These are phyloP conservation scores for Pedetes capensis DNA, from an alignment of 2,113 vertebrate species.

Conservation along the genomic window DNA sequence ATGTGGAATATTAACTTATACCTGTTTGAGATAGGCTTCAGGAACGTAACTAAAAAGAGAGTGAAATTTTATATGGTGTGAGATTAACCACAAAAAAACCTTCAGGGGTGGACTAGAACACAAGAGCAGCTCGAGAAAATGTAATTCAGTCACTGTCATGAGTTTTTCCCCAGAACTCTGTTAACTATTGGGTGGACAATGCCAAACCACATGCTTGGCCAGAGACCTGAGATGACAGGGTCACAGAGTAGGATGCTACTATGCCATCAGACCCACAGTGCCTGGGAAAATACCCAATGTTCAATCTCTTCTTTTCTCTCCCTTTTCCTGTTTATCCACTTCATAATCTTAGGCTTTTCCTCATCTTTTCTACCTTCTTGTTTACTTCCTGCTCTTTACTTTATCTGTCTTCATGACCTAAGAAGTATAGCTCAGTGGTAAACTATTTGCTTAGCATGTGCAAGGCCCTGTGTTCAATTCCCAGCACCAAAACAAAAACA, in stretches of 20 bases:
- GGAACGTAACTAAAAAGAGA: constrained; percentile 58
- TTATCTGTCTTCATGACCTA: neutral
- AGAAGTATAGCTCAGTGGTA: neutral
- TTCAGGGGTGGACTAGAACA: constrained; percentile 24
- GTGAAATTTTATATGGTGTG: constrained; percentile 67
- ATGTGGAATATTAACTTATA: constrained; percentile 24
- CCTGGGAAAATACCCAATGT: neutral
- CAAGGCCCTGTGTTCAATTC: neutral
- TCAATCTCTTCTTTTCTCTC: neutral
- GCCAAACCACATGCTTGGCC: constrained; percentile 37
- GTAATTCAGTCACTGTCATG: constrained; percentile 19
- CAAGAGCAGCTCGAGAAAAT: constrained; percentile 44
- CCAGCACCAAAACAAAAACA: neutral
- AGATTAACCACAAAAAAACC: constrained; percentile 66
- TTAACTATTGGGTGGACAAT: neutral
- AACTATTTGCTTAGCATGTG: neutral
- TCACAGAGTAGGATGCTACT: neutral
- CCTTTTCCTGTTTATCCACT: neutral
- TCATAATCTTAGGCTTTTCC: neutral
- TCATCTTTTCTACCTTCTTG: neutral
- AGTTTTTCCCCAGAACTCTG: constrained; percentile 18
- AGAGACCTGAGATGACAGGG: constrained; percentile 29
- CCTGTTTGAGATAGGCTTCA: constrained; percentile 50
- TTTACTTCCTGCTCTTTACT: neutral
- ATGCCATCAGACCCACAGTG: neutral